Percentiles rank a stretch among this genome's conserved stretches.
These are phyloP conservation scores for Ennomos erosarius DNA, from an alignment of 2,888 invertebrate genomes.

Conservation along the genomic window DNA sequence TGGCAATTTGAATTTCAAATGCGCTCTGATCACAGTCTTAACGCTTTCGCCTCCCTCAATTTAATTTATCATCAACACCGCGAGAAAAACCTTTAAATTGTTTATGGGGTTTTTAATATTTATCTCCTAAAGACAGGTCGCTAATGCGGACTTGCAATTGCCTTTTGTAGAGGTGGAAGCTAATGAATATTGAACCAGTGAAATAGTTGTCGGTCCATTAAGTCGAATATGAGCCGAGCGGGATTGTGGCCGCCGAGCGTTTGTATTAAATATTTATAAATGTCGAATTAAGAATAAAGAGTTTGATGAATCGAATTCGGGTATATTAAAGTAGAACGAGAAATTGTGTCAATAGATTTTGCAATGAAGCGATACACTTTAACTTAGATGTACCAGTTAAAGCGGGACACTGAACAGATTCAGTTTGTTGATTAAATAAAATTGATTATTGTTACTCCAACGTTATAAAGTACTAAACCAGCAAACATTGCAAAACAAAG, in stretches of 20 bases:
- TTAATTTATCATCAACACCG: conserved; percentile 41
- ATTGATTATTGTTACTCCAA: too few species aligned
- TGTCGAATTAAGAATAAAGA: conserved; percentile 45
- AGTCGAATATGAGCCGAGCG: conserved; percentile 44
- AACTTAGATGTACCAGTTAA: too few species aligned
- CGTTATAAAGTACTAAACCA: too few species aligned
- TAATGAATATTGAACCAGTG: conserved; percentile 43
- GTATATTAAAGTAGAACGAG: background rate
- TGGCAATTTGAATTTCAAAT: conserved; percentile 59
- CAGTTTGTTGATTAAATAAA: too few species aligned
- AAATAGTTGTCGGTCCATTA: conserved; percentile 50
- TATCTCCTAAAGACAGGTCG: conserved; percentile 12
- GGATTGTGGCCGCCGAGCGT: conserved; percentile 45
- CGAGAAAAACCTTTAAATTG: conserved; percentile 14
- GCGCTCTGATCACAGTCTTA: conserved; percentile 46
- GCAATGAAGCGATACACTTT: background rate
- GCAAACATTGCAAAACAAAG: background rate
- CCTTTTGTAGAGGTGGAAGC: conserved; percentile 30
- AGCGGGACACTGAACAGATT: too few species aligned
- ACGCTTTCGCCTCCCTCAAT: conserved; percentile 38
- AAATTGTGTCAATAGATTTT: background rate
- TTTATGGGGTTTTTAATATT: conserved; percentile 16
- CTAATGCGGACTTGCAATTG: conserved; percentile 7
- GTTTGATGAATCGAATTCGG: background rate
- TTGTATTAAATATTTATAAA: conserved; percentile 46